Percentiles rank a stretch among this genome's conserved stretches.
phyloP scores from a whole-genome alignment of 2,888 invertebrate species.

The Vannuccia rotundouncinata region DNA sequence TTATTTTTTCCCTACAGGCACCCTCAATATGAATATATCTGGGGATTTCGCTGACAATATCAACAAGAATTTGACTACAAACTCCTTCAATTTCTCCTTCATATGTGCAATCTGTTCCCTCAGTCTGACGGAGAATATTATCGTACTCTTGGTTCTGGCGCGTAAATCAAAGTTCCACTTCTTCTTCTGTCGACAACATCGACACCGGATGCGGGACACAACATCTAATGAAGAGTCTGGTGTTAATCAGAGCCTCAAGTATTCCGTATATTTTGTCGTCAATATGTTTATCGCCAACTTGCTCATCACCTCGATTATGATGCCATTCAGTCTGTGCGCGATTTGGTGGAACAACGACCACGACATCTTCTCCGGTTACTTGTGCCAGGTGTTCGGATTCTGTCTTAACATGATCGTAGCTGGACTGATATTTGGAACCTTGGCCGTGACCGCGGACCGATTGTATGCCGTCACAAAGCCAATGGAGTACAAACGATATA shows the following conservation, averaged over 20 bases:
- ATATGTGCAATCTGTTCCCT: neutral
- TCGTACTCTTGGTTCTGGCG: neutral
- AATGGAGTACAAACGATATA: neutral
- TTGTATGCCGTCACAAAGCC: neutral
- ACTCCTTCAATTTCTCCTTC: neutral
- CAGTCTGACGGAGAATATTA: neutral
- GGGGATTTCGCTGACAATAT: too few relatives aligned
- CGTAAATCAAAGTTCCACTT: neutral
- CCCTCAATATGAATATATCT: too few relatives aligned
- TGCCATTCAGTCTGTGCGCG: conserved; percentile 12
- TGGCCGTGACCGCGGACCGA: neutral
- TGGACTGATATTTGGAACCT: neutral
- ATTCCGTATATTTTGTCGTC: conserved; percentile 23
- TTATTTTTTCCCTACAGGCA: too few relatives aligned
- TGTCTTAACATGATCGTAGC: neutral
- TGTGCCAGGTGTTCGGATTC: neutral
- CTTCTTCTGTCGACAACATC: neutral
- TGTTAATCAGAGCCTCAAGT: neutral
- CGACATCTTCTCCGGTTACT: neutral
- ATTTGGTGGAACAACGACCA: neutral
- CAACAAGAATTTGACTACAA: too few relatives aligned
- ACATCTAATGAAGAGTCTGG: neutral
- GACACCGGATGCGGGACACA: neutral
- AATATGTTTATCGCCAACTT: conserved; percentile 14
- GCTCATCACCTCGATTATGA: neutral